Evolutionary conservation across 2,888 invertebrate species (phyloP), one percentile per base, ranked within the genome.

Genomic region (Nudaria mundana): DNA sequence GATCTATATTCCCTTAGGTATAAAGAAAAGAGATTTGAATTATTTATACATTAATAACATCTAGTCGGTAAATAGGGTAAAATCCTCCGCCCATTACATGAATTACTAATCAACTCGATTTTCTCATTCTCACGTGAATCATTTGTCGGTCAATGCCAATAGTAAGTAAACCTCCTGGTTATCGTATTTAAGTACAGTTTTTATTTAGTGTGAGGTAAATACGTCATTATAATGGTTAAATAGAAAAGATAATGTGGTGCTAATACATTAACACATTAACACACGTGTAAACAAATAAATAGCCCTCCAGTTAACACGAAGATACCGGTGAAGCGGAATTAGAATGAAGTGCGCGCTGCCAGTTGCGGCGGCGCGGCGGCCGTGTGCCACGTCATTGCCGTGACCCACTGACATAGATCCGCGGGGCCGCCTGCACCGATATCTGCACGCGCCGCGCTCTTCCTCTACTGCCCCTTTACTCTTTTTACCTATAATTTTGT

Each of bases 321-420:
- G 80, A 82, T 73, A 79, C 76, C 76, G 81, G 78, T 76, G 81
- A 84, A 82, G 89, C 84, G 87, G 87, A 88, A 88, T 89, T 85
- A 87, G 88, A 88, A 86, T 85, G 84, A 86, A 86, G 81, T 83
- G 80, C 76, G 81, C 78, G 76, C 66, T 56, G 69, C 71, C 68
- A 69, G 67, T 76, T 77, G 78, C 76, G 74, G 85, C 84, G 84
- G 81, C 87, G 78, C 76, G 74, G 85, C 84, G 84, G 81, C 87
- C 88, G 81, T 85, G 85, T 83, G 88, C 89, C 85, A 87, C 89
- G 89, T 89, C 91, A 91, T 91, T 91, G 90, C 86, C 88, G 89
- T 92, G 92, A 92, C 92, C 92, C 89, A 92, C 91, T 92, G 91
- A 91, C 92, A 91, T 81, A 91, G 90, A 85, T 92, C 86, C 84